Evolutionary conservation across 2,888 invertebrate species (phyloP).

Genomic region (Clostera curtula): DNA sequence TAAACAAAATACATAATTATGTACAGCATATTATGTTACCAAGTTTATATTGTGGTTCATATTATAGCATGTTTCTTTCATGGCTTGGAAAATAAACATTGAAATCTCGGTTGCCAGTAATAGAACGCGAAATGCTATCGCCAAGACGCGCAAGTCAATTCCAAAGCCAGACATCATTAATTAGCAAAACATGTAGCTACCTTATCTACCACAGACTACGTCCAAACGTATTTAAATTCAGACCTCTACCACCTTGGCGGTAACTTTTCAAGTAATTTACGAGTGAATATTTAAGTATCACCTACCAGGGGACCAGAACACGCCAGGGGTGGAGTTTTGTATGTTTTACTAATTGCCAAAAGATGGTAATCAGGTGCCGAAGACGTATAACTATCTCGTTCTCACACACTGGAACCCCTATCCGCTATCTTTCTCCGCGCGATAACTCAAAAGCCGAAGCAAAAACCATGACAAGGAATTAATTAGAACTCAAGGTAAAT

Average conservation of each 20-base stretch:
- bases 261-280: slow-evolving; percentile 73
- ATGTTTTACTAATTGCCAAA: slow-evolving; percentile 78
- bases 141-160: no score
- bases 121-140: no score
- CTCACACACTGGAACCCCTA: slow-evolving; percentile 13
- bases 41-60: no score
- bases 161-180: slow-evolving; percentile 19
- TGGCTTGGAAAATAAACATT: no score
- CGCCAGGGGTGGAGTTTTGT: slow-evolving; percentile 76
- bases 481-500: slow-evolving; percentile 74
- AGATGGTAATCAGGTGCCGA: slow-evolving; percentile 74
- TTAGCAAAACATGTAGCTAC: slow-evolving; percentile 32
- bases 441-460: slow-evolving; percentile 69
- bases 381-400: slow-evolving; percentile 44
- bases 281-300: slow-evolving; percentile 70
- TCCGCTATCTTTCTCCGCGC: slow-evolving; percentile 38
- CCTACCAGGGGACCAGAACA: slow-evolving; percentile 71
- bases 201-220: slow-evolving; percentile 48
- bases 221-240: slow-evolving; percentile 60
- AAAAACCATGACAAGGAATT: slow-evolving; percentile 77
- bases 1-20: no score
- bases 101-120: no score
- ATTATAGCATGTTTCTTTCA: no score
- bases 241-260: slow-evolving; percentile 58
- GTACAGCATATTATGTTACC: no score